Evolutionary conservation across 2,888 invertebrate species (phyloP).

Genomic region (Hirtodrosophila cameraria): DNA sequence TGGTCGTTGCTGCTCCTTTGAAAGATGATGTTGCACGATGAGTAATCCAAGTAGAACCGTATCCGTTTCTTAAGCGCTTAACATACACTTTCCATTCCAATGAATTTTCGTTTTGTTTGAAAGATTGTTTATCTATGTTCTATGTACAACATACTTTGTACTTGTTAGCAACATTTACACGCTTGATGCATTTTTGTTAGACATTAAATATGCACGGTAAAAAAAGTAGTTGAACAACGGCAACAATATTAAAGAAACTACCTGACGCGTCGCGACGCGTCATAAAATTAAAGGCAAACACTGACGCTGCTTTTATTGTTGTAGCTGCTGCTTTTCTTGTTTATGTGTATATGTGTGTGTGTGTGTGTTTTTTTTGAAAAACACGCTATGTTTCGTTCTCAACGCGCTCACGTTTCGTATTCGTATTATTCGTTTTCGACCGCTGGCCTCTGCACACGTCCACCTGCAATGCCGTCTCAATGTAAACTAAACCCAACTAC

Average conservation of each 20-base stretch:
- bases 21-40: no score
- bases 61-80: slow-evolving; percentile 23
- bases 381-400: slow-evolving; percentile 59
- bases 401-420: slow-evolving; percentile 54
- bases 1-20: slow-evolving; percentile 65
- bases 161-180: slow-evolving; percentile 68
- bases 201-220: slow-evolving; percentile 27
- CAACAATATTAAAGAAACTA: slow-evolving; percentile 61
- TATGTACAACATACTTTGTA: slow-evolving; percentile 33
- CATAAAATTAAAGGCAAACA: slow-evolving; percentile 71
- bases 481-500: slow-evolving; percentile 81
- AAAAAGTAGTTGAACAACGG: slow-evolving; percentile 36
- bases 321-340: slow-evolving; percentile 30
- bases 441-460: slow-evolving; percentile 73
- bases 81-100: slow-evolving; percentile 21
- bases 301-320: slow-evolving; percentile 31
- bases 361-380: slow-evolving; percentile 52
- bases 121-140: slow-evolving; percentile 35
- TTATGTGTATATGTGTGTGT: slow-evolving; percentile 3
- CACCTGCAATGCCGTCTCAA: slow-evolving; percentile 82
- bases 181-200: slow-evolving; percentile 58
- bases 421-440: slow-evolving; percentile 27
- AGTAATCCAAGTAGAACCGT: slow-evolving; percentile 59
- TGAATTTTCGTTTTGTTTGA: no score
- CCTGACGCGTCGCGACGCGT: slow-evolving; percentile 68